A percentile compares a stretch with the other conserved stretches of the same genome.
Evolutionary conservation across 2,797 vertebrate genomes (phyloP).

Genomic region (Leucoraja ocellata): DNA sequence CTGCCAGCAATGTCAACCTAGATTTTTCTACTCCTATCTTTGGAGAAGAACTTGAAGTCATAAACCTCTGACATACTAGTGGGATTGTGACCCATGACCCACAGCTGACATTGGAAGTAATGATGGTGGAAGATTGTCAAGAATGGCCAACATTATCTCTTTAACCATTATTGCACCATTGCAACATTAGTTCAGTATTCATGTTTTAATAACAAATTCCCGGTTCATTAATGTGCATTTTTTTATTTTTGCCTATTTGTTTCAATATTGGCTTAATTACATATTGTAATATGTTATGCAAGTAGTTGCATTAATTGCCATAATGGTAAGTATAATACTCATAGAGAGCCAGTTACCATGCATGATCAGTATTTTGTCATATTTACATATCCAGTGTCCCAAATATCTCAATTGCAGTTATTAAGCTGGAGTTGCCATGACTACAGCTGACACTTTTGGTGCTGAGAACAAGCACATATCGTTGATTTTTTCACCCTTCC

Average conservation of each 20-base stretch:
- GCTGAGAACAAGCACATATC: not conserved
- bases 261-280: not conserved
- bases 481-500: constrained; percentile 15
- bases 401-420: constrained; percentile 10
- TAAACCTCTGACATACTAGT: too few species aligned
- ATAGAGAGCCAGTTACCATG: not conserved
- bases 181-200: not conserved
- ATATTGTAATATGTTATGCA: not conserved
- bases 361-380: not conserved
- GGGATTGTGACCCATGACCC: too few species aligned
- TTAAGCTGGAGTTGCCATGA: not conserved
- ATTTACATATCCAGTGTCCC: not conserved
- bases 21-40: too few species aligned
- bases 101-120: not conserved
- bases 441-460: constrained; percentile 7
- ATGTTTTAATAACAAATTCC: not conserved
- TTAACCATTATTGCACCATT: not conserved
- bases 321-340: not conserved
- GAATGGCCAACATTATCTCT: not conserved
- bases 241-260: not conserved
- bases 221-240: not conserved
- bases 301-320: not conserved
- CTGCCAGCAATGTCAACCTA: too few species aligned
- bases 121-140: not conserved
- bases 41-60: too few species aligned